Percentiles rank a stretch among this genome's conserved stretches.
These are phyloP conservation scores for Nycticebus coucang DNA, from an alignment of 2,113 vertebrate species.

Conservation along the genomic window DNA sequence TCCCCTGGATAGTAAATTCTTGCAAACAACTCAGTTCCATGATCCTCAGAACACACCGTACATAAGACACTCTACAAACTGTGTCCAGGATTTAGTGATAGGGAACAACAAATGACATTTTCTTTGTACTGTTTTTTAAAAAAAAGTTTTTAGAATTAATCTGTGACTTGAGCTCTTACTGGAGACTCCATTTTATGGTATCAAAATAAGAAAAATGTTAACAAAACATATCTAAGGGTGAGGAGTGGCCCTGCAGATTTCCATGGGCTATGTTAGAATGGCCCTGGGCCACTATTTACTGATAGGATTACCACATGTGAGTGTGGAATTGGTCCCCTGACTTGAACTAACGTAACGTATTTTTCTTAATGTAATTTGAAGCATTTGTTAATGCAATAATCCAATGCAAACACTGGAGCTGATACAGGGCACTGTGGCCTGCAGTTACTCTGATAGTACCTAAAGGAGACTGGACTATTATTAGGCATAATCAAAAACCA, in stretches of 20 bases:
- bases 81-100: background rate
- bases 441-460: background rate
- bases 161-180: slow-evolving; percentile 4
- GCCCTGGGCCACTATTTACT: slow-evolving; percentile 50
- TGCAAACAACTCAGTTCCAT: background rate
- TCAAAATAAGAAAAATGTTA: slow-evolving; percentile 2
- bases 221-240: background rate
- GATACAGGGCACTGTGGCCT: background rate
- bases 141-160: background rate
- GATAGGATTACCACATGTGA: slow-evolving; percentile 54
- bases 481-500: slow-evolving; percentile 3
- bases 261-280: background rate
- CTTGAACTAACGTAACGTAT: background rate
- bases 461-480: background rate
- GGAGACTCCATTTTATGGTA: background rate
- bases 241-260: background rate
- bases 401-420: slow-evolving; percentile 47
- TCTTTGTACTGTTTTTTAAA: background rate
- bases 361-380: slow-evolving; percentile 63
- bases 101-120: background rate
- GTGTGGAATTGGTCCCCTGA: slow-evolving; percentile 30
- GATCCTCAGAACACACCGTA: background rate
- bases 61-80: background rate
- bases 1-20: background rate
- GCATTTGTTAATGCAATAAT: slow-evolving; percentile 65